A percentile compares a stretch with the other conserved stretches of the same genome.
Conservation (phyloP, 2,113 vertebrate genomes). For the Isichthys henryi region DNA sequence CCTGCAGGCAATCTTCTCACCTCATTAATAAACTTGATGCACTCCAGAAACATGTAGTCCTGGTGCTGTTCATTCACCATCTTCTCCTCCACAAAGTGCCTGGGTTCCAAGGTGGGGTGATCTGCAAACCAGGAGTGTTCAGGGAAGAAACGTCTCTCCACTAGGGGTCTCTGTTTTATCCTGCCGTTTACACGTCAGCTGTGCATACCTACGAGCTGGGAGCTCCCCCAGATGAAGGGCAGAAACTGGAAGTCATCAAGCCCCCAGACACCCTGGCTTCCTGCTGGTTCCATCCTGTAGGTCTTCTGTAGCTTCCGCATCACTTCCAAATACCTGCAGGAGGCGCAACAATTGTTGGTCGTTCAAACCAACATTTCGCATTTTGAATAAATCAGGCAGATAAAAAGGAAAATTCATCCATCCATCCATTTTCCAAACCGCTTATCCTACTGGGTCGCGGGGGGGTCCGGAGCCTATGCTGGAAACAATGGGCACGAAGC, state of each 20-base stretch:
- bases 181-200: not conserved
- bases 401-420: too few species aligned
- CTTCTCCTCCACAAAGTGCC: slow-evolving; percentile 88
- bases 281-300: slow-evolving; percentile 95
- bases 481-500: too few species aligned
- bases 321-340: slow-evolving; percentile 77
- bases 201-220: slow-evolving; percentile 78
- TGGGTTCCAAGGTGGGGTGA: slow-evolving; percentile 80
- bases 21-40: slow-evolving; percentile 87
- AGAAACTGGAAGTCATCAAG: slow-evolving; percentile 97
- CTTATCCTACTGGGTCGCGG: too few species aligned
- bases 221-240: slow-evolving; percentile 95
- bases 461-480: too few species aligned
- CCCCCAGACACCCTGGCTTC: slow-evolving; percentile 96
- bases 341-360: not conserved
- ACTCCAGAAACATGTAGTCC: slow-evolving; percentile 95
- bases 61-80: slow-evolving; percentile 84
- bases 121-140: slow-evolving; percentile 51
- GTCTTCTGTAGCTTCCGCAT: slow-evolving; percentile 92
- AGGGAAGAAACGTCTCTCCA: slow-evolving; percentile 18
- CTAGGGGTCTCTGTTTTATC: slow-evolving; percentile 29
- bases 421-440: too few species aligned
- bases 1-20: slow-evolving; percentile 34
- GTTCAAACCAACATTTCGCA: not conserved
- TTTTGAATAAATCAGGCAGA: not conserved